Conservation (phyloP, 2,888 invertebrate species). For the Rapana venosa region DNA sequence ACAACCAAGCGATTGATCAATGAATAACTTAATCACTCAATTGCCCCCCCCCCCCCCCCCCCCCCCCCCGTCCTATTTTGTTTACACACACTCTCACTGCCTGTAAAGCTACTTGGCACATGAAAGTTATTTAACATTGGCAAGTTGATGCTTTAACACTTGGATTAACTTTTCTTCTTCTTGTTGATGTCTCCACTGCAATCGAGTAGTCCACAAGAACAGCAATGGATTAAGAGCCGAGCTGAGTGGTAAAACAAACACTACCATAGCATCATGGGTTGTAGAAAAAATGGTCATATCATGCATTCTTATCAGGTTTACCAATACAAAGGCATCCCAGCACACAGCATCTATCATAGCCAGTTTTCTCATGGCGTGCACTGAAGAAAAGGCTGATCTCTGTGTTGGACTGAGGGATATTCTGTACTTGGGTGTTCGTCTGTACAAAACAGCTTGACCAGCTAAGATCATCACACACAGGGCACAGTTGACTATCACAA, state of each 20-base stretch:
- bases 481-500: not conserved
- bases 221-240: not conserved
- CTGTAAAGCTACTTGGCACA: too few relatives aligned
- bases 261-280: not conserved
- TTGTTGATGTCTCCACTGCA: not conserved
- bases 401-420: not conserved
- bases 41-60: too few relatives aligned
- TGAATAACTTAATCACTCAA: too few relatives aligned
- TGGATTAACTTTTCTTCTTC: not conserved
- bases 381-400: not conserved
- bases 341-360: not conserved
- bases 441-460: not conserved
- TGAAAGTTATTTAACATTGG: too few relatives aligned
- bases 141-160: not conserved
- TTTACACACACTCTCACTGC: too few relatives aligned
- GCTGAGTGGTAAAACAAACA: constrained; percentile 3
- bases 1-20: too few relatives aligned
- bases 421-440: not conserved
- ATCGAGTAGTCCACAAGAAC: not conserved
- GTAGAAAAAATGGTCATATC: not conserved
- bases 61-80: too few relatives aligned
- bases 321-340: not conserved
- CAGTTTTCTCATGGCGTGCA: not conserved
- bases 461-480: not conserved
- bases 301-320: not conserved